phyloP scores from a whole-genome alignment of 2,888 invertebrate species.

The Thera obeliscata region DNA sequence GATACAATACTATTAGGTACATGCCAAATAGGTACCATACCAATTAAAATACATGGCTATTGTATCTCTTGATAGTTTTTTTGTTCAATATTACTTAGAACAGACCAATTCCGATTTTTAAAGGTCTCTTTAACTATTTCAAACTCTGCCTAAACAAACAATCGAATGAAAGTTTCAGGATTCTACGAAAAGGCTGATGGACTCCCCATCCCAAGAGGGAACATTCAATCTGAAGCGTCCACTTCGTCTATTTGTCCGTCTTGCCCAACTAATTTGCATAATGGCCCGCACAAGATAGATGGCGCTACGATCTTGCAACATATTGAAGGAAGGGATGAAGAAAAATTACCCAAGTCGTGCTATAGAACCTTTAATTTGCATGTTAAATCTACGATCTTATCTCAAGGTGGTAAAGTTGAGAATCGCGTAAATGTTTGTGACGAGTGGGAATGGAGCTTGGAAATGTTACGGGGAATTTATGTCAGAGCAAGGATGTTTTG shows the following conservation, averaged over 20 bases:
- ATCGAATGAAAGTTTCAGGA: constrained; percentile 4
- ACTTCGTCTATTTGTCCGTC: constrained; percentile 49
- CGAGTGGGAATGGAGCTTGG: constrained; percentile 56
- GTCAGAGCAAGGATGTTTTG: constrained; percentile 44
- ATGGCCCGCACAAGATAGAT: constrained; percentile 71
- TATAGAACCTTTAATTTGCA: constrained; percentile 64
- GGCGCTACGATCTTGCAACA: constrained; percentile 67
- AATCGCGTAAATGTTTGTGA: constrained; percentile 30
- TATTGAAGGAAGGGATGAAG: constrained; percentile 72
- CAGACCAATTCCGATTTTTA: not conserved
- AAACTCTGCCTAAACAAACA: constrained; percentile 3
- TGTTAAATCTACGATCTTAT: constrained; percentile 45
- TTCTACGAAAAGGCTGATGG: constrained; percentile 16
- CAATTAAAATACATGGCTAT: no score
- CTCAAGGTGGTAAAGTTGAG: constrained; percentile 39
- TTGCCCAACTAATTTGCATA: constrained; percentile 66
- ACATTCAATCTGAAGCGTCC: constrained; percentile 46
- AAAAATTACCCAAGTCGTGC: constrained; percentile 70
- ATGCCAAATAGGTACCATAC: no score
- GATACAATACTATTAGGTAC: no score
- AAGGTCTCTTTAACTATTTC: not conserved
- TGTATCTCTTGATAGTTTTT: no score
- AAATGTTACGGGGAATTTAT: constrained; percentile 63
- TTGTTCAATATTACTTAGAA: no score
- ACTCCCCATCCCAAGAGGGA: constrained; percentile 5